Evolutionary conservation across 2,797 vertebrate species (phyloP).

Genomic region (Tympanoctomys barrerae): DNA sequence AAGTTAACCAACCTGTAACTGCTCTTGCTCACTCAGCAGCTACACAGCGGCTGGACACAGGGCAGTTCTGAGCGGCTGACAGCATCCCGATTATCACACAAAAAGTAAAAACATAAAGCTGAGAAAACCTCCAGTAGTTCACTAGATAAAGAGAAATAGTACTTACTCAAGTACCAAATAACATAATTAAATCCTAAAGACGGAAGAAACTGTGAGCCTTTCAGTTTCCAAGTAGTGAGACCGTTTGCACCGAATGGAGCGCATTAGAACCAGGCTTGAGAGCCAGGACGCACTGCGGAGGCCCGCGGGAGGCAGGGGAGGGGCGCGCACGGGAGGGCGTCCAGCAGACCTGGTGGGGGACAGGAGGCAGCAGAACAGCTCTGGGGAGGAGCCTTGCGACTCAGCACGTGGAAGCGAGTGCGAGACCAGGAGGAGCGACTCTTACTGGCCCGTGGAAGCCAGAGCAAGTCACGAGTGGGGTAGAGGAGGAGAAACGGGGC

Average conservation of each 20-base stretch:
- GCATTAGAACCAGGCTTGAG: not conserved
- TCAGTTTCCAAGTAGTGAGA: not conserved
- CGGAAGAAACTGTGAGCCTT: not conserved
- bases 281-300: not conserved
- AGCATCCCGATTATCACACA: not conserved
- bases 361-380: not conserved
- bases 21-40: not conserved
- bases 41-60: not conserved
- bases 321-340: not conserved
- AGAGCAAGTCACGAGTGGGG: not conserved
- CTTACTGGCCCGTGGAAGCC: not conserved
- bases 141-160: not conserved
- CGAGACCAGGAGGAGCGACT: not conserved
- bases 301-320: not conserved
- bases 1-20: not conserved
- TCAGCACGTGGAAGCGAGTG: not conserved
- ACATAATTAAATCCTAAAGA: not conserved
- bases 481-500: not conserved
- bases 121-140: not conserved
- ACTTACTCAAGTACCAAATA: constrained; percentile 4
- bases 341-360: not conserved
- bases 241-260: not conserved
- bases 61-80: not conserved
- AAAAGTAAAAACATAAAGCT: not conserved
- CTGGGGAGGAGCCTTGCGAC: not conserved